Base-by-base conservation (phyloP, 2,797 vertebrate species). In the Tenualosa thibaudeaui region DNA sequence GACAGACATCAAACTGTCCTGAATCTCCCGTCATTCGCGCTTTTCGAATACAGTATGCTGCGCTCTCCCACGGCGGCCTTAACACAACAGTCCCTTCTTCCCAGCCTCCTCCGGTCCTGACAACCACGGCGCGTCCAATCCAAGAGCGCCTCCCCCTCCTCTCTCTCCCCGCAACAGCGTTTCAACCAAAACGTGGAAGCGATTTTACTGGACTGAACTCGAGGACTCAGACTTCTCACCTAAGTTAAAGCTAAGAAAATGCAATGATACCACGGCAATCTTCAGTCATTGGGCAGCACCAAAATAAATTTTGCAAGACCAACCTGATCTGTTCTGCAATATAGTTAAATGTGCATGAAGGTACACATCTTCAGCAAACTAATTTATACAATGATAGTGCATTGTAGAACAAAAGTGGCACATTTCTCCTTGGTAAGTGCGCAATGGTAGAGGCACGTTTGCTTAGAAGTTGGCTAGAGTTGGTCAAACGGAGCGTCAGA, bases 91-190 rank as follows among this genome's bases (percentile, higher is more conserved):
- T 89, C 58, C 85, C 88, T 88, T 46, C 82, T 90, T 92, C 89
- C 92, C 84, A 90, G 83, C 86, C 89, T 89, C 85, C 88, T 88
- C 86, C 88, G 85, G 87, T 91, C 88, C 87, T 90, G 88, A 91
- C 88, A 88, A 90, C 88, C 88, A 9, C 71, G 90, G 89, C 90
- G 88, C 87, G 82, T 91, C 91, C 91, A 91, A 92, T 93, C 91
- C 88, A 82, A 78, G 71, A 78, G 71, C 71, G 71, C 71, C 82
- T 82, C 82, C 54, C 54, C 54, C 53, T 58, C 58, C 82, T 54
- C 78, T 54, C 83, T 83, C 75, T 85, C 81, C 71, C 75, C 22
- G 84, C 86, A 81, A 84, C 82, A 60, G 82, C 43, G 87, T 65
- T 37, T 54, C 53, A 37, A 12, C 46, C 60, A 88, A 88, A 86